Base-by-base conservation (phyloP, 2,113 vertebrate species). In the Rhinopithecus roxellana region DNA sequence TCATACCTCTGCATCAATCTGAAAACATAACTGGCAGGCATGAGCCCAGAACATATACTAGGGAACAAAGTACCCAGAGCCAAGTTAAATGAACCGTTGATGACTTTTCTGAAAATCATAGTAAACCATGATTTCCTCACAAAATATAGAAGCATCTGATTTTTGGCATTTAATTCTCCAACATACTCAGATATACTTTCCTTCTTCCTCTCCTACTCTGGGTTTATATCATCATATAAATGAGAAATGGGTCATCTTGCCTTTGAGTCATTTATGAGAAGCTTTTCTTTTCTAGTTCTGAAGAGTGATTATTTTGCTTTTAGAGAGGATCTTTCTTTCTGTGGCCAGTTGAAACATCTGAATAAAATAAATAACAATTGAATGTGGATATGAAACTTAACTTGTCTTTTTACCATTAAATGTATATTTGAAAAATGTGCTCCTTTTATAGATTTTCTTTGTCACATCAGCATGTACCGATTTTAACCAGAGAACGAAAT, bases 271-370 rank as follows among this genome's bases (percentile, higher is more conserved):
- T 94, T 93, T 67, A 82, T 92, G 48, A 82, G 70, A 35, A 93
- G 96, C 72, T 94, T 93, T 70, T 23, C 35, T 77, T 88, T 85
- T 83, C 52, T 93, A 55, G 3, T 61, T 88, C 59, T n/a, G 35
- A 94, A 83, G 40, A 95, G 43, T 78, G 40, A 83, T 75, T 32
- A 86, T 86, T 95, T 93, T 83, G 30, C 59, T 85, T 98, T 86
- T 61, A 69, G 38, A 97, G 45, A 94, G 45, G 40, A 20, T 86
- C 25, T 70, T 32, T 92, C 55, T 43, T 91, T 85, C 69, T 84
- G 14, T 32, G 94, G 22, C 14, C 59, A 86, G 40, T 94, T 55
- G 78, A 89, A 93, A 72, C 52, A 91, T 70, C 89, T 90, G 84
- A 82, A 82, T 52, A 23, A 96, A 94, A 87, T 90, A 95, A 97